A percentile compares a stretch with the other conserved stretches of the same genome.
Conservation (phyloP, 2,888 invertebrate species). For the Ophion slaviceki region DNA sequence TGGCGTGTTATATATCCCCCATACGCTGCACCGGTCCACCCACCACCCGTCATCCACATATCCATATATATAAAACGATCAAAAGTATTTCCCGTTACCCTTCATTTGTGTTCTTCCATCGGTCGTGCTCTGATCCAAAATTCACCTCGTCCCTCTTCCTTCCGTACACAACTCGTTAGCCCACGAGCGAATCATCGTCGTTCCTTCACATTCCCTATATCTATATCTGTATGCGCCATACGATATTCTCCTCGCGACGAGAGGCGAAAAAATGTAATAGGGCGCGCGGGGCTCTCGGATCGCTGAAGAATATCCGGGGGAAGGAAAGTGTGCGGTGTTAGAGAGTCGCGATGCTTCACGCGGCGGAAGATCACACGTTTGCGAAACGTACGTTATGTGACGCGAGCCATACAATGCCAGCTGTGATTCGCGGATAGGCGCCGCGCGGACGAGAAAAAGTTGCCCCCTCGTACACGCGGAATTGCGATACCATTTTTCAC, state of each 20-base stretch:
- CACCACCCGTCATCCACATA: background rate
- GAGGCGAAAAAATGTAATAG: background rate
- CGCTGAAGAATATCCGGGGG: background rate
- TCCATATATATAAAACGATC: background rate
- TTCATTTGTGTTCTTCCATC: constrained; percentile 1
- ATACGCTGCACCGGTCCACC: background rate
- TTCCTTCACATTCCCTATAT: background rate
- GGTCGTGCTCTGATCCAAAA: background rate
- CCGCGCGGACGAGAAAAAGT: background rate
- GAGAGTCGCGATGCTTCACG: background rate
- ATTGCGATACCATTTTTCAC: background rate
- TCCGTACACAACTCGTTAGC: background rate
- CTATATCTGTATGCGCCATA: background rate
- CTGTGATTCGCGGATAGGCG: constrained; percentile 2
- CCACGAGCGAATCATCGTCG: background rate
- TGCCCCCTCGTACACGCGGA: background rate
- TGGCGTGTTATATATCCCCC: no score
- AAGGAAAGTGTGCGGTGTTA: background rate
- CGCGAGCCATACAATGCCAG: constrained; percentile 9
- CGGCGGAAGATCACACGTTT: background rate
- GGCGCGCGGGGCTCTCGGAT: background rate
- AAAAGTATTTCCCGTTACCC: background rate
- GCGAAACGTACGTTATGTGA: background rate
- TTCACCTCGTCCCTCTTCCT: background rate
- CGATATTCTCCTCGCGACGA: background rate